Evolutionary conservation across 2,113 vertebrate genomes (phyloP).

Genomic region (Panurus biarmicus): DNA sequence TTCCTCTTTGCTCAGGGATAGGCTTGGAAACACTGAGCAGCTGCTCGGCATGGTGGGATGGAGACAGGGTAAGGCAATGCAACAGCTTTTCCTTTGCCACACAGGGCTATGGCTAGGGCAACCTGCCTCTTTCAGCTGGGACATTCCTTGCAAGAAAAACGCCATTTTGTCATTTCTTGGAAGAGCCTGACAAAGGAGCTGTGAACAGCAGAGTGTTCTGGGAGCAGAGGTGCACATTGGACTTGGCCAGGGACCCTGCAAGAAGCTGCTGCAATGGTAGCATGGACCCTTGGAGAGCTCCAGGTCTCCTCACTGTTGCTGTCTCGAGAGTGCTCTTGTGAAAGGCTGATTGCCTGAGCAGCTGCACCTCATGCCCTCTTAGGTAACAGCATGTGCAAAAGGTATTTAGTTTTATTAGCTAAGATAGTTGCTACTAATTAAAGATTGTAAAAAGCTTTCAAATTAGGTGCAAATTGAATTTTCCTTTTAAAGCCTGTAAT

Average conservation of each 20-base stretch:
- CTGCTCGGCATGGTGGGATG: neutral
- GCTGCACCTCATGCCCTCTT: neutral
- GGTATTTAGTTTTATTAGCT: neutral
- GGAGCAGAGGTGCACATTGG: neutral
- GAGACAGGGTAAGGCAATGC: neutral
- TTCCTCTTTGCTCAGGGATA: neutral
- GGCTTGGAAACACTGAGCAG: neutral
- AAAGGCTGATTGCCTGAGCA: neutral
- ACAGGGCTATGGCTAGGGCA: neutral
- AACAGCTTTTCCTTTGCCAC: neutral
- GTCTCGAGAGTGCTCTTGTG: neutral
- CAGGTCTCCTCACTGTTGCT: neutral
- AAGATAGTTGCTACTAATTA: constrained; percentile 11
- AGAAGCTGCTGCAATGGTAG: neutral
- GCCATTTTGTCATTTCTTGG: neutral
- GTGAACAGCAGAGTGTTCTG: neutral
- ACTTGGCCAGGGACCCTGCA: neutral
- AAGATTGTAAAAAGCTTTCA: neutral
- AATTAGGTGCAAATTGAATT: neutral
- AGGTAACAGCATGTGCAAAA: neutral
- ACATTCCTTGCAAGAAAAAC: neutral
- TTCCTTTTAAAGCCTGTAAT: neutral
- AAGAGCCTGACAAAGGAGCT: neutral
- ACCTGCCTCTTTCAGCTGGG: neutral
- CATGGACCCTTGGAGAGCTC: neutral